These are phyloP conservation scores for Formica aserva DNA, from an alignment of 2,888 invertebrate genomes.

Conservation along the genomic window DNA sequence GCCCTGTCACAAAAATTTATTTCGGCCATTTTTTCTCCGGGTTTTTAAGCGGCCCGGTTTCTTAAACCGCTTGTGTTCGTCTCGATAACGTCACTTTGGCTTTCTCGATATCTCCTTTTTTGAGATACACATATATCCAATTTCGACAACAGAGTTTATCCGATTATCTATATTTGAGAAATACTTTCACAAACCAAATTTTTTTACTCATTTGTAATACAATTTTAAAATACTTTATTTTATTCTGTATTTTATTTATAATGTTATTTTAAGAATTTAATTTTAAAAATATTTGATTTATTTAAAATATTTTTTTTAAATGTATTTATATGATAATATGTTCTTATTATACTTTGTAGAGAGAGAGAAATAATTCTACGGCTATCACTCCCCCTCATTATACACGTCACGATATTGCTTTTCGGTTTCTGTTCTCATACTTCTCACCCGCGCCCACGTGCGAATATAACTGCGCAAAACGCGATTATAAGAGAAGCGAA, in stretches of 20 bases:
- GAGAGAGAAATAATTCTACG: neutral
- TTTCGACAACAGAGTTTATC: neutral
- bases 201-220: too few relatives aligned
- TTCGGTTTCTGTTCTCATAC: constrained; percentile 37
- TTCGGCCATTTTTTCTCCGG: constrained; percentile 34
- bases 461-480: constrained; percentile 26
- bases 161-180: neutral
- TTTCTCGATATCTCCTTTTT: neutral
- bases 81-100: constrained; percentile 1
- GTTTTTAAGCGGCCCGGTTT: neutral
- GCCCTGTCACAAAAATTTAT: constrained; percentile 37
- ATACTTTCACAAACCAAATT: neutral
- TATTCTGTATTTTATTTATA: neutral
- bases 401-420: constrained; percentile 30
- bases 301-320: neutral
- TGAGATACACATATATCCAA: neutral
- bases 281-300: neutral
- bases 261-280: neutral
- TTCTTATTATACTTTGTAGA: neutral
- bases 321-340: too few relatives aligned
- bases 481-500: constrained; percentile 37
- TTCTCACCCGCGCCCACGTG: constrained; percentile 34
- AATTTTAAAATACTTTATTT: neutral
- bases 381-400: constrained; percentile 31
- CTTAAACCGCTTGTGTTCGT: neutral